These are phyloP conservation scores for Uria lomvia DNA, from an alignment of 2,113 vertebrate species.

Conservation along the genomic window DNA sequence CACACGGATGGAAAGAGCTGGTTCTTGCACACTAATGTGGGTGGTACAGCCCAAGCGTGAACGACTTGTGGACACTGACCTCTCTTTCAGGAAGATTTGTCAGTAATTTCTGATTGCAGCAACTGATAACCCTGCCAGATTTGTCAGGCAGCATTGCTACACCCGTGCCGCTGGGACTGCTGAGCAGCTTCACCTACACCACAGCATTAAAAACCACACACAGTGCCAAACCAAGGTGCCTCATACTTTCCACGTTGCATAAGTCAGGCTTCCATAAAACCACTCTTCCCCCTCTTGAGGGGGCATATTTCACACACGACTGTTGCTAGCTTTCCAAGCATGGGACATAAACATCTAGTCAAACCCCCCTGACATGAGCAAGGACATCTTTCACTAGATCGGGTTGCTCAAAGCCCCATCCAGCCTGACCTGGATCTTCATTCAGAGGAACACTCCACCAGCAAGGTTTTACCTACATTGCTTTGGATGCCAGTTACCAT, in stretches of 20 bases:
- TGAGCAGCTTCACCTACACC: neutral
- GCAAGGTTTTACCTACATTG: neutral
- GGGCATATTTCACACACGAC: neutral
- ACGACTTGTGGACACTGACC: neutral
- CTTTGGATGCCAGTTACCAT: neutral
- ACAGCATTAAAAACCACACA: neutral
- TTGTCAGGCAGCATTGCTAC: neutral
- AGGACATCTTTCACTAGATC: neutral
- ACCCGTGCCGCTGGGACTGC: neutral
- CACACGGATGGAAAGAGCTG: neutral
- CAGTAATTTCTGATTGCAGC: neutral
- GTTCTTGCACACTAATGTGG: neutral
- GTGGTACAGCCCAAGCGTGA: neutral
- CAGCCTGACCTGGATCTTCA: neutral
- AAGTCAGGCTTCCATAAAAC: neutral
- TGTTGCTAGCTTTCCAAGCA: neutral
- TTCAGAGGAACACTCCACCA: neutral
- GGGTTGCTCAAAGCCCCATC: neutral
- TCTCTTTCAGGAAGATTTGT: neutral
- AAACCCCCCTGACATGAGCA: neutral
- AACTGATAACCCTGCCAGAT: neutral
- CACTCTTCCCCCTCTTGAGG: neutral
- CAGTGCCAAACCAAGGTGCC: fast-evolving
- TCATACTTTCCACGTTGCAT: neutral
- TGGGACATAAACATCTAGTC: neutral